Evolutionary conservation across 1,140 invertebrate species (phyloP).

Genomic region (Drosophila biarmipes): DNA sequence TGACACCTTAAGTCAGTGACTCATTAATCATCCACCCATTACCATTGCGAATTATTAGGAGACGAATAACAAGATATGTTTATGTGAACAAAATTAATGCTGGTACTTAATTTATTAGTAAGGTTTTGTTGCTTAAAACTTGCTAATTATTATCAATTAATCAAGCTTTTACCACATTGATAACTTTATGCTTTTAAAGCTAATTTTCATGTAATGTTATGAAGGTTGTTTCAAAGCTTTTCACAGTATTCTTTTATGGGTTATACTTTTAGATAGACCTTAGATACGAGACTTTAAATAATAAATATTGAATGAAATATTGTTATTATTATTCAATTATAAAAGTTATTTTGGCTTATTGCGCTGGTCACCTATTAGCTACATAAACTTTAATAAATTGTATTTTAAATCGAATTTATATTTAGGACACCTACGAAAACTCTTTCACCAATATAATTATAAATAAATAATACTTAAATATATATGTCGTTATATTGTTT

Average conservation of each 20-base stretch:
- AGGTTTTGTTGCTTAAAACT: neutral
- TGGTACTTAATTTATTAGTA: neutral
- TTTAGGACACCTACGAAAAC: neutral
- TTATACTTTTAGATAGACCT: neutral
- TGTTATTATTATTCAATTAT: neutral
- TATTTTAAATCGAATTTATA: too few species aligned
- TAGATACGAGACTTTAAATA: neutral
- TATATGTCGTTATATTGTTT: neutral
- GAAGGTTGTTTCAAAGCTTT: neutral
- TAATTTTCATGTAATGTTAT: neutral
- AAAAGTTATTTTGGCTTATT: too few species aligned
- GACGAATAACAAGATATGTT: neutral
- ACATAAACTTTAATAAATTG: too few species aligned
- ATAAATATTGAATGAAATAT: neutral
- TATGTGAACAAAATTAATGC: neutral
- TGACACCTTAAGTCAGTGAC: neutral
- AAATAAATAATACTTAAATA: neutral
- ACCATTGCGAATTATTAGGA: neutral
- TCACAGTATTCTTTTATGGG: neutral
- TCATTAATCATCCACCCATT: neutral
- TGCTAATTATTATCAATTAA: slow-evolving; percentile 2
- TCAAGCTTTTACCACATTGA: neutral
- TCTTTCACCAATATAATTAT: neutral
- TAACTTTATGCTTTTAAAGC: neutral
- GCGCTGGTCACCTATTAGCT: too few species aligned